These are phyloP conservation scores for Microctenopoma steveboyesi DNA, from an alignment of 2,797 vertebrate species.

Conservation along the genomic window DNA sequence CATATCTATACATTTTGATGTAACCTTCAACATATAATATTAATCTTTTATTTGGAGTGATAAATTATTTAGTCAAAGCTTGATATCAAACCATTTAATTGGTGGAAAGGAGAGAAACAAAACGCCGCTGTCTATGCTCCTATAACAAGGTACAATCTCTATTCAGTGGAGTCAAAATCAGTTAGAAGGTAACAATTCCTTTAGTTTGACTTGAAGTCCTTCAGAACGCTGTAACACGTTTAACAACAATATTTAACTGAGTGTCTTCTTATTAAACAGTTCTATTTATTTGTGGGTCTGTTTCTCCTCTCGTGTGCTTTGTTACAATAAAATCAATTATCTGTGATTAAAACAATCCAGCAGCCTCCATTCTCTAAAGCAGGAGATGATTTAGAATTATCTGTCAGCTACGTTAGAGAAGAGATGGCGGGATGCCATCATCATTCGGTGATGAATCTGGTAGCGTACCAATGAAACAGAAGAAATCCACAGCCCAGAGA, in stretches of 20 bases:
- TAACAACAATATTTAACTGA: conserved; percentile 16
- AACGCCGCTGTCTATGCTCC: background rate
- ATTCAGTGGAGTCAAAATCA: background rate
- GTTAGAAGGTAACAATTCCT: background rate
- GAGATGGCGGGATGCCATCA: conserved; percentile 61
- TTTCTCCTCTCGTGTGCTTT: conserved; percentile 54
- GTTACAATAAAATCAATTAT: conserved; percentile 77
- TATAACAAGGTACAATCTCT: background rate
- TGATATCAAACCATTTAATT: background rate
- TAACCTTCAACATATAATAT: conserved; percentile 10
- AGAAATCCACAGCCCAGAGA: conserved; percentile 32
- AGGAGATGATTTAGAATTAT: conserved; percentile 73
- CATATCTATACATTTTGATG: conserved; percentile 1
- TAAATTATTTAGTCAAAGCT: too few relatives aligned
- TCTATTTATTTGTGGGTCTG: conserved; percentile 48
- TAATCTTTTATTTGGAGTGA: conserved; percentile 11
- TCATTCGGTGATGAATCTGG: conserved; percentile 57
- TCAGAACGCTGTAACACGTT: conserved; percentile 15
- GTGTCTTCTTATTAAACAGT: conserved; percentile 39
- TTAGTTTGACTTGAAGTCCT: conserved; percentile 28
- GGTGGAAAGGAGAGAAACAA: background rate
- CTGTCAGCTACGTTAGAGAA: conserved; percentile 59
- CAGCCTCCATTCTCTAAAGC: conserved; percentile 60
- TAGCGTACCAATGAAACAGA: conserved; percentile 57
- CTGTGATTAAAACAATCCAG: conserved; percentile 75